Conservation (phyloP, 2,888 invertebrate genomes). For the Allophyes oxyacanthae region DNA sequence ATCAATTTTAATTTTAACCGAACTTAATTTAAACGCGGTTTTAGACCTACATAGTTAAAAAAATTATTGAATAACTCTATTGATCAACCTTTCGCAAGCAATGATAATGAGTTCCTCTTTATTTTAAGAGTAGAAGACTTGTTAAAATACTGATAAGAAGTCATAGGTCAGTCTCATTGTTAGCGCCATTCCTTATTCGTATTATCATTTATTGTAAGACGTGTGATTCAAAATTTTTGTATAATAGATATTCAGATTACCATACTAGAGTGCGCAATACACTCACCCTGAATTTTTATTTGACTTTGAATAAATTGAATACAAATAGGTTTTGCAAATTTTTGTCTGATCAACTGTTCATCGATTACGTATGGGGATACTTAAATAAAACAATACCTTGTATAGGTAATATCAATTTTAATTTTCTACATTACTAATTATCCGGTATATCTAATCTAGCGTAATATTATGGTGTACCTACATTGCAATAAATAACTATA, state of each 20-base stretch:
- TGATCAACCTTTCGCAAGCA: conserved; percentile 19
- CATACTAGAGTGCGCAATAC: conserved; percentile 42
- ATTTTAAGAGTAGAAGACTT: conserved; percentile 11
- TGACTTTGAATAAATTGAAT: conserved; percentile 12
- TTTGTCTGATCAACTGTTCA: background rate
- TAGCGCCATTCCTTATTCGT: conserved; percentile 2
- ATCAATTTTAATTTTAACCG: too few relatives aligned
- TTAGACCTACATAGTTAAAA: background rate
- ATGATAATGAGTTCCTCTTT: conserved; percentile 8
- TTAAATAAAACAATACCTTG: too few relatives aligned
- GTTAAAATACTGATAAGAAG: conserved; percentile 49
- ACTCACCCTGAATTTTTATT: conserved; percentile 21
- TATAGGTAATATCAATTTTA: too few relatives aligned
- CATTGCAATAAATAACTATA: too few relatives aligned
- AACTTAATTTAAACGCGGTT: background rate
- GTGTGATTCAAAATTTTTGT: conserved; percentile 8
- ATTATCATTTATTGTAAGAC: background rate
- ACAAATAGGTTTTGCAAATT: conserved; percentile 21
- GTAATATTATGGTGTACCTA: too few relatives aligned
- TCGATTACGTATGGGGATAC: too few relatives aligned
- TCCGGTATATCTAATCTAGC: too few relatives aligned
- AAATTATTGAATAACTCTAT: conserved; percentile 22
- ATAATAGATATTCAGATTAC: conserved; percentile 23
- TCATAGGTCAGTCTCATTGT: conserved; percentile 46
- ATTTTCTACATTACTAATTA: too few relatives aligned